Percentiles rank a stretch among this genome's conserved stretches.
Conservation (phyloP, 2,113 vertebrate species). For the Cairina moschata region DNA sequence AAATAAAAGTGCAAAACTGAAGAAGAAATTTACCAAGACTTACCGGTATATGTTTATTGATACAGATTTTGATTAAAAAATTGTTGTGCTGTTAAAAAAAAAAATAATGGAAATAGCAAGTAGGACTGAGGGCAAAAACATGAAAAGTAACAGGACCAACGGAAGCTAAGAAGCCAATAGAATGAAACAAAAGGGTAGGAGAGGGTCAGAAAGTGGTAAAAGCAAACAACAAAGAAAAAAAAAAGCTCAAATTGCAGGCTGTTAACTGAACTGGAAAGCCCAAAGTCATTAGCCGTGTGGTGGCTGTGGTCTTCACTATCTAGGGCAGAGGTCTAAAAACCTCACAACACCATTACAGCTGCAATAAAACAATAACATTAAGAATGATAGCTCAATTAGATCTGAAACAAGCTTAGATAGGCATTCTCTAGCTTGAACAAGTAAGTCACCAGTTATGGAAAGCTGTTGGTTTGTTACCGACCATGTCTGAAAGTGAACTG, state of each 20-base stretch:
- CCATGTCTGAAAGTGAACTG: background rate
- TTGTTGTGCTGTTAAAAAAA: background rate
- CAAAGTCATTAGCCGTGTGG: background rate
- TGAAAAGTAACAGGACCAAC: background rate
- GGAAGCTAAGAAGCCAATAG: background rate
- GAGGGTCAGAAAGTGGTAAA: background rate
- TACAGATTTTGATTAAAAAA: background rate
- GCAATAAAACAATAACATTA: background rate
- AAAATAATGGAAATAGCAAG: background rate
- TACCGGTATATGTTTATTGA: background rate
- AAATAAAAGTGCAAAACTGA: background rate
- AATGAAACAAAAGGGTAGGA: background rate
- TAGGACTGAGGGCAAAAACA: background rate
- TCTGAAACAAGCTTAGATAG: background rate
- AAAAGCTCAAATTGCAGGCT: background rate
- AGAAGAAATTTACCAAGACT: background rate
- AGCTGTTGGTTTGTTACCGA: background rate
- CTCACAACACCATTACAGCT: background rate
- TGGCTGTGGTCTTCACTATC: background rate
- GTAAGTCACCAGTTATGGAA: background rate
- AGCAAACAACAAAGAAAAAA: background rate
- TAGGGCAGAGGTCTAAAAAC: background rate
- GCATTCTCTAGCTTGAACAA: background rate
- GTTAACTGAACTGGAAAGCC: background rate
- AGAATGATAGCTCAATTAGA: background rate